These are phyloP conservation scores for Dicranocentrus wangi DNA, from an alignment of 2,888 invertebrate species.

Conservation along the genomic window DNA sequence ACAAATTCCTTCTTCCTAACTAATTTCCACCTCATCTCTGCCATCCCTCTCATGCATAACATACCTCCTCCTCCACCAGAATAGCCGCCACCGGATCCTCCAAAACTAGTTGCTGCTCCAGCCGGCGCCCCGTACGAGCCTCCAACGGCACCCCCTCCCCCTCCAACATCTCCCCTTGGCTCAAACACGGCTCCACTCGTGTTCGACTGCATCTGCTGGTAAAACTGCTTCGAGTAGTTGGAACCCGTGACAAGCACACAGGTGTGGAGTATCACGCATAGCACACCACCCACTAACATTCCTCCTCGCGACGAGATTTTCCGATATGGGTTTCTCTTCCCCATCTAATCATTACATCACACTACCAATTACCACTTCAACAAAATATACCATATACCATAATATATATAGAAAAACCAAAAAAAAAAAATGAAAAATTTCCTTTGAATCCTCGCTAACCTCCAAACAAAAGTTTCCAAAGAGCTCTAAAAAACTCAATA, in stretches of 20 bases:
- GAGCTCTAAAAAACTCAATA: too few relatives aligned
- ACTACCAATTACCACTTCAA: too few relatives aligned
- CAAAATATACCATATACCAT: too few relatives aligned
- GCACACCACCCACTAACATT: constrained; percentile 7
- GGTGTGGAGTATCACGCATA: constrained; percentile 7
- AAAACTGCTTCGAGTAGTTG: constrained; percentile 36
- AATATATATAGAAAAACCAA: too few relatives aligned
- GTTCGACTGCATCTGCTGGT: constrained; percentile 29
- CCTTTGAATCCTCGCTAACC: not conserved
- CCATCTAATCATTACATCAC: constrained; percentile 13
- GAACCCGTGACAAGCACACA: constrained; percentile 12
- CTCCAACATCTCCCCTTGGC: constrained; percentile 53
- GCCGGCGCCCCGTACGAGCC: constrained; percentile 15
- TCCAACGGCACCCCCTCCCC: constrained; percentile 25
- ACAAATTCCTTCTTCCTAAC: constrained; percentile 15
- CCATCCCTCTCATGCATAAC: too few relatives aligned
- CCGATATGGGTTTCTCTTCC: constrained; percentile 35
- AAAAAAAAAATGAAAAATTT: constrained; percentile 1
- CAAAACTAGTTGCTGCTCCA: constrained; percentile 33
- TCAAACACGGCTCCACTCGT: constrained; percentile 36
- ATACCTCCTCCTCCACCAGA: constrained; percentile 44
- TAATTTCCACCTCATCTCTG: too few relatives aligned
- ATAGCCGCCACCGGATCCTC: constrained; percentile 26
- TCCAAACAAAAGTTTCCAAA: not conserved
- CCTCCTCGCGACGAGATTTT: not conserved